phyloP scores from a whole-genome alignment of 2,113 vertebrate genomes.

The Lates calcarifer region DNA sequence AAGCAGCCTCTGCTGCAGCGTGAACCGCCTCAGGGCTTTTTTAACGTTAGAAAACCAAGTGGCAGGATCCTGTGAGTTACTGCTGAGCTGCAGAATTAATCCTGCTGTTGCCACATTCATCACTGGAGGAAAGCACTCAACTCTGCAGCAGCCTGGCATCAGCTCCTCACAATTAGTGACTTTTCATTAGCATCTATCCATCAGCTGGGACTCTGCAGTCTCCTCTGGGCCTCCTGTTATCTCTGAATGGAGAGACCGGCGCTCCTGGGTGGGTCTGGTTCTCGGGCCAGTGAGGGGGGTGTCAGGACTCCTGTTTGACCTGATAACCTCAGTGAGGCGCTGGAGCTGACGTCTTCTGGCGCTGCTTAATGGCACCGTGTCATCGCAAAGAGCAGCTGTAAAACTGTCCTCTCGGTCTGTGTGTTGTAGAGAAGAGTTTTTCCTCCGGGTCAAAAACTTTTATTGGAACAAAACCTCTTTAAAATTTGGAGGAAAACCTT shows the following conservation, averaged over 20 bases:
- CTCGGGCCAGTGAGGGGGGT: constrained; percentile 23
- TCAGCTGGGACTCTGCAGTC: constrained; percentile 14
- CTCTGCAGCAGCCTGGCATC: constrained; percentile 40
- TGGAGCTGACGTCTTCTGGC: background rate
- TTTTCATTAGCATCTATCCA: constrained; percentile 44
- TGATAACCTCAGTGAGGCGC: constrained; percentile 50
- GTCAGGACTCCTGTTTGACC: constrained; percentile 39
- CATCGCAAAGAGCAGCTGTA: constrained; percentile 1
- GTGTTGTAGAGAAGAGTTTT: too few relatives aligned
- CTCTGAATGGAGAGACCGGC: constrained; percentile 2
- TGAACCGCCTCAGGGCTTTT: background rate
- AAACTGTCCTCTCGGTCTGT: background rate
- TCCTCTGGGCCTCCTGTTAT: constrained; percentile 54
- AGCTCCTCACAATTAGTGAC: constrained; percentile 15
- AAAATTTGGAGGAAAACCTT: too few relatives aligned
- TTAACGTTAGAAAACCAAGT: constrained; percentile 17
- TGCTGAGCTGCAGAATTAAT: constrained; percentile 46
- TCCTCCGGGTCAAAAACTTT: too few relatives aligned
- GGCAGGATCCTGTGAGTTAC: constrained; percentile 17
- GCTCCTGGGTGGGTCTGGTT: constrained; percentile 45
- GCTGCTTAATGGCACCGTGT: background rate
- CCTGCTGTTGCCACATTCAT: constrained; percentile 32
- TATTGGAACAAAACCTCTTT: too few relatives aligned
- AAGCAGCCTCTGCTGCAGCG: constrained; percentile 16
- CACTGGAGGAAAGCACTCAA: constrained; percentile 4